Percentiles rank a stretch among this genome's conserved stretches.
Evolutionary conservation across 2,113 vertebrate genomes (phyloP).

Genomic region (Triplophysa dalaica): DNA sequence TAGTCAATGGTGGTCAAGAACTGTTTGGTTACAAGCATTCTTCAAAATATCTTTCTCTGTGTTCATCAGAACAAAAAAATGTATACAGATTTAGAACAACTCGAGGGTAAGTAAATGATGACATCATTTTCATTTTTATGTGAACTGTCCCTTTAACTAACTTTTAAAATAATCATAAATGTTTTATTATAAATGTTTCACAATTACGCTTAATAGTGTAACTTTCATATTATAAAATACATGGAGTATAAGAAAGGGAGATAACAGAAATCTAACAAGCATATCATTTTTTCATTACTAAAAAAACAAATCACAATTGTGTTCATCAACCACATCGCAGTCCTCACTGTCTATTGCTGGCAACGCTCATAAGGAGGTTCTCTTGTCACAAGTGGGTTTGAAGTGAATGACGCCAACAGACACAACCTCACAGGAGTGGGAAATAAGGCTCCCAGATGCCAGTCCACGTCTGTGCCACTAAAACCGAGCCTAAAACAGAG

Average conservation of each 20-base stretch:
- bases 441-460: slow-evolving; percentile 55
- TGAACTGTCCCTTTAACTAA: no score
- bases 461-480: slow-evolving; percentile 50
- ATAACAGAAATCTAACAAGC: background rate
- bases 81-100: no score
- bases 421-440: slow-evolving; percentile 41
- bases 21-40: no score
- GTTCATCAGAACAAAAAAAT: no score
- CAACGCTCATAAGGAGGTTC: slow-evolving; percentile 37
- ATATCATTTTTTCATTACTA: slow-evolving; percentile 4
- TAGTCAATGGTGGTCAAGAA: no score
- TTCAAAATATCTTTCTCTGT: no score
- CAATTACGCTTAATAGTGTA: no score
- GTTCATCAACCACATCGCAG: slow-evolving; percentile 19
- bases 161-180: no score
- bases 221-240: background rate
- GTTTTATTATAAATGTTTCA: no score
- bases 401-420: slow-evolving; percentile 53
- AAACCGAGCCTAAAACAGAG: slow-evolving; percentile 49
- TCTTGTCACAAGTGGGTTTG: slow-evolving; percentile 55
- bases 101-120: no score
- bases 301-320: background rate
- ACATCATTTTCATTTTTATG: no score
- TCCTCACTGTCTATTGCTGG: slow-evolving; percentile 51
- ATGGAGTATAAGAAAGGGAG: background rate